phyloP scores from a whole-genome alignment of 2,113 vertebrate species.

The Periophthalmus modestus region DNA sequence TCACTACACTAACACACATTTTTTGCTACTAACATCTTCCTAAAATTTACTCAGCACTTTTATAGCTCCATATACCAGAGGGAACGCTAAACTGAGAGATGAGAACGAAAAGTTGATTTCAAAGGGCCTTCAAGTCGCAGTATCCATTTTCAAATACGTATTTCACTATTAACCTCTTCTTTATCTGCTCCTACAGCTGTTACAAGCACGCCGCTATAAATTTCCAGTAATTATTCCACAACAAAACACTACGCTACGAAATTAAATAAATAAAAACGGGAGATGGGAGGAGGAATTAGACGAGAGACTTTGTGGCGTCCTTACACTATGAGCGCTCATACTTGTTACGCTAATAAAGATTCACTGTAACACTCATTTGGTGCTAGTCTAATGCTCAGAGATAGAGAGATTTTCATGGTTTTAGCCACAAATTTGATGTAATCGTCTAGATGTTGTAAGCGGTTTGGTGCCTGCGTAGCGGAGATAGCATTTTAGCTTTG shows the following conservation, averaged over 20 bases:
- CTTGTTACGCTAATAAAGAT: constrained; percentile 53
- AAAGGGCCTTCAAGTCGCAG: constrained; percentile 40
- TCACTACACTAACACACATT: too few species aligned
- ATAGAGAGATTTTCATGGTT: constrained; percentile 31
- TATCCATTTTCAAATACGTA: constrained; percentile 55
- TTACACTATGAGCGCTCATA: constrained; percentile 43
- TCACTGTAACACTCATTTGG: constrained; percentile 24
- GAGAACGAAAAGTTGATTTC: constrained; percentile 59
- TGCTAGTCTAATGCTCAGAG: constrained; percentile 30
- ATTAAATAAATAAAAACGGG: neutral
- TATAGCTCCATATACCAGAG: too few species aligned
- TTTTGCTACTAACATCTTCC: too few species aligned
- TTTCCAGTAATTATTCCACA: constrained; percentile 55
- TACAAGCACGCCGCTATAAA: constrained; percentile 2
- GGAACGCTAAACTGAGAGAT: constrained; percentile 4
- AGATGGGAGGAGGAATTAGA: constrained; percentile 2
- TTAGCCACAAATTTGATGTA: constrained; percentile 38
- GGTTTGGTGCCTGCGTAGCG: constrained; percentile 43
- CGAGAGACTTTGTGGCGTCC: constrained; percentile 51
- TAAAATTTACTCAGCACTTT: too few species aligned
- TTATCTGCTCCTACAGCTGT: constrained; percentile 52
- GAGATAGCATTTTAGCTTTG: neutral
- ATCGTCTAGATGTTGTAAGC: constrained; percentile 40
- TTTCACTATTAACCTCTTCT: constrained; percentile 30
- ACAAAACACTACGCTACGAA: constrained; percentile 35